Conservation (phyloP, 1,140 invertebrate species). For the Lordiphosa stackelbergi region DNA sequence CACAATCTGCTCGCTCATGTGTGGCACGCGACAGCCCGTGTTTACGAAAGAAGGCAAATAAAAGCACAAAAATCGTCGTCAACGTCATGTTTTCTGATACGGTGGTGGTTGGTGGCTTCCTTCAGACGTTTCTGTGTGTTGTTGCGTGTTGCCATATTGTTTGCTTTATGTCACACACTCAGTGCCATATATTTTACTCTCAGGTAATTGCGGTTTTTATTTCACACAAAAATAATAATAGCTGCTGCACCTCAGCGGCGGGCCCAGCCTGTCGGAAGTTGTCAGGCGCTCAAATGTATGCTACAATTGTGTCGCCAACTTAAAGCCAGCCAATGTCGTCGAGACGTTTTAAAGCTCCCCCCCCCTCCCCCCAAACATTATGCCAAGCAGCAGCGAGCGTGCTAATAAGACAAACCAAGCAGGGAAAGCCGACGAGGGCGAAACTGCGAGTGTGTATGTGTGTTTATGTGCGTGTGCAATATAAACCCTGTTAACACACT, state of each 20-base stretch:
- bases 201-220: slow-evolving; percentile 75
- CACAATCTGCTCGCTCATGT: slow-evolving; percentile 2
- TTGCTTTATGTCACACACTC: slow-evolving; percentile 68
- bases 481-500: slow-evolving; percentile 73
- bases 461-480: slow-evolving; percentile 42
- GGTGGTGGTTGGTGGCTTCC: slow-evolving; percentile 1
- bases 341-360: slow-evolving; percentile 25
- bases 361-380: slow-evolving; percentile 6
- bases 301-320: slow-evolving; percentile 34
- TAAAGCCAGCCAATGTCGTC: slow-evolving; percentile 38
- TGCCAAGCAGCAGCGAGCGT: slow-evolving; percentile 20
- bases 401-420: slow-evolving; percentile 56
- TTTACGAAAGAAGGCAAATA: slow-evolving; percentile 22
- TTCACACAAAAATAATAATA: slow-evolving; percentile 60
- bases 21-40: neutral
- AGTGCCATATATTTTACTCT: slow-evolving; percentile 62
- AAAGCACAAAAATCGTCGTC: slow-evolving; percentile 38
- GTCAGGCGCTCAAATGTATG: slow-evolving; percentile 52
- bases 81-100: too few species aligned
- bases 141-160: slow-evolving; percentile 74
- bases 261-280: slow-evolving; percentile 58
- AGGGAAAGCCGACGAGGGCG: slow-evolving; percentile 14
- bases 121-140: slow-evolving; percentile 55
- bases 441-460: slow-evolving; percentile 18
- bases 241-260: slow-evolving; percentile 47